phyloP scores from a whole-genome alignment of 2,797 vertebrate species.

The Mycteria americana region DNA sequence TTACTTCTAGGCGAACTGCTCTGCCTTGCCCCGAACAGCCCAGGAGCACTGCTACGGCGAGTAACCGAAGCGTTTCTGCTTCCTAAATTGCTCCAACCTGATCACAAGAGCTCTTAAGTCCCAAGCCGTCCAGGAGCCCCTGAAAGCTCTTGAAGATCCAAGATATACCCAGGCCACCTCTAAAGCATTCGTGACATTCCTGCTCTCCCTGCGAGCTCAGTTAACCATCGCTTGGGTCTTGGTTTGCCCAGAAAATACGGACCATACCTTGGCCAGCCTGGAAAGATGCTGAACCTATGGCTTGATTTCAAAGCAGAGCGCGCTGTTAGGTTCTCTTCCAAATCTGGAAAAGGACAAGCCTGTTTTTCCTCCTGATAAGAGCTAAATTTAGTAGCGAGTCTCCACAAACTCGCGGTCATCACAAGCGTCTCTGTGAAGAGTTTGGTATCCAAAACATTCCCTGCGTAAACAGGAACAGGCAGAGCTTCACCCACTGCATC shows the following conservation, averaged over 20 bases:
- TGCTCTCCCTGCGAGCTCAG: background rate
- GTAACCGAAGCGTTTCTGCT: background rate
- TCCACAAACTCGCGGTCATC: background rate
- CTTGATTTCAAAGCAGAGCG: background rate
- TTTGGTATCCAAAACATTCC: background rate
- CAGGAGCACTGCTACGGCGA: background rate
- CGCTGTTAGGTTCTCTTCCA: background rate
- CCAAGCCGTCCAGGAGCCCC: background rate
- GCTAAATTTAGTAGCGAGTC: slow-evolving; percentile 1
- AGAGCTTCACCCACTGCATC: background rate
- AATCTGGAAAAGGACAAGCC: background rate
- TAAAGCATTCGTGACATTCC: background rate
- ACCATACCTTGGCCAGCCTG: background rate
- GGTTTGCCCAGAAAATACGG: background rate
- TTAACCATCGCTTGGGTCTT: background rate
- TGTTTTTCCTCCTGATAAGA: background rate
- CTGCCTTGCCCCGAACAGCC: background rate
- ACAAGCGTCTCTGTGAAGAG: background rate
- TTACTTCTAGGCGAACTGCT: background rate
- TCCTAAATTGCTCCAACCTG: background rate
- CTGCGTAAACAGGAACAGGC: background rate
- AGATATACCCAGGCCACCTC: background rate
- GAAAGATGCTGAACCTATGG: background rate
- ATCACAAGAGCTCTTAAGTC: too few relatives aligned
- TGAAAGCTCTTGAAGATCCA: background rate